Evolutionary conservation across 2,113 vertebrate species (phyloP), one percentile per base, ranked within the genome.

Genomic region (Syrrhaptes paradoxus): DNA sequence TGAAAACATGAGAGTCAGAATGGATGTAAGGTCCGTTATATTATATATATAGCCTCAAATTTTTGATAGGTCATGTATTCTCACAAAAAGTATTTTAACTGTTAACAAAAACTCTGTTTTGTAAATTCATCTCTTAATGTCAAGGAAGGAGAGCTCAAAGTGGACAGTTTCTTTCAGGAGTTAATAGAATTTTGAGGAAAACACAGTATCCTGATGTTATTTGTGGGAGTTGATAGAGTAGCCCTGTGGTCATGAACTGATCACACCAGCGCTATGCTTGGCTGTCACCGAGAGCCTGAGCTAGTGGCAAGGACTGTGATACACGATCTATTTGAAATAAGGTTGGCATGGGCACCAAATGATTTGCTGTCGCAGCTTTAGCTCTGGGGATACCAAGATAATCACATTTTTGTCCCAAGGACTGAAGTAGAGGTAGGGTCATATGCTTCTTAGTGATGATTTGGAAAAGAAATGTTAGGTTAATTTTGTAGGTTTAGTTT

Each of bases 311-410:
- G 63, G 79, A 41, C 59, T 77, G 46, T 58, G 67, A 77, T 65
- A 22, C n/a, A 36, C 41, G 43, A 1, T 80, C n/a, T 54, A 71
- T 79, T 85, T 65, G 52, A 83, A 90, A 73, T 76, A 91, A 85
- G 68, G 83, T 83, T 90, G 58, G 41, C 9, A 2, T 58, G 55
- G 55, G 59, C 57, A 66, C 41, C 63, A 76, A 54, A 62, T 73
- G 36, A 55, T 94, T 90, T 88, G 49, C 67, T 96, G 81, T 90
- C 83, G 90, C 12, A 51, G 70, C 55, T 46, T 87, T 78, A 86
- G 63, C 52, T 89, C 59, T 84, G 51, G 45, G 38, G 14, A 31
- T 83, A 41, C 63, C 22, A 34, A 70, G 72, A 62, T 58, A 76
- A 85, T 92, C 5, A 67, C 22, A 26, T 73, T 93, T 85, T 76